Evolutionary conservation across 2,113 vertebrate species (phyloP).

Genomic region (Otocyon megalotis): DNA sequence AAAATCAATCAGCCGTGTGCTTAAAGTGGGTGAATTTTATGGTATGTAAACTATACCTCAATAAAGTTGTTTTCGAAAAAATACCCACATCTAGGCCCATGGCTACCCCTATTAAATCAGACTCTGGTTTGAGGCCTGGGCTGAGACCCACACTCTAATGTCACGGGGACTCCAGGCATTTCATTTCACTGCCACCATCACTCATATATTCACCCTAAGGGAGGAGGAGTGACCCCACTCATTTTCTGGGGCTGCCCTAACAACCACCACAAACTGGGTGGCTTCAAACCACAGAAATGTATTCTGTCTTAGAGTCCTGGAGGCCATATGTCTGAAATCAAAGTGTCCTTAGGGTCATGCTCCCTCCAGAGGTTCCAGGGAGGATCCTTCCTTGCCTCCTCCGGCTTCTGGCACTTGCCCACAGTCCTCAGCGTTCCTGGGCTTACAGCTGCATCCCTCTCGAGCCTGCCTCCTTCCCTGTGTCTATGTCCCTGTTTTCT

Average conservation of each 20-base stretch:
- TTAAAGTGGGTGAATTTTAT: background rate
- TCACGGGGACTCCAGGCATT: background rate
- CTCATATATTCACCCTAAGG: background rate
- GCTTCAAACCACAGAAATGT: background rate
- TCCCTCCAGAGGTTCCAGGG: background rate
- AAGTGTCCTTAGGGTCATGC: fast-evolving
- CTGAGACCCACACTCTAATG: background rate
- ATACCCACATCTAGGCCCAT: background rate
- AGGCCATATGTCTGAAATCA: background rate
- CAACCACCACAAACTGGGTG: no score
- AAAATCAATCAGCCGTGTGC: background rate
- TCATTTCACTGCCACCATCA: background rate
- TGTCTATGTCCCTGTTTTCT: background rate
- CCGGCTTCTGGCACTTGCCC: background rate
- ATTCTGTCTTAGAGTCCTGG: background rate
- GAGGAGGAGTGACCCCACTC: background rate
- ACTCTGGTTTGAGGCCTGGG: background rate
- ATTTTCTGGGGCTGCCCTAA: background rate
- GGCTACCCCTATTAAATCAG: background rate
- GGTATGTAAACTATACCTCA: background rate
- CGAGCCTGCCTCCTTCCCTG: background rate
- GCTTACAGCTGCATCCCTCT: background rate
- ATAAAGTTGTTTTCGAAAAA: background rate
- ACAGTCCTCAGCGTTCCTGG: background rate
- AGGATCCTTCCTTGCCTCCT: background rate